These are phyloP conservation scores for Poecile montanus DNA, from an alignment of 2,797 vertebrate species.

Conservation along the genomic window DNA sequence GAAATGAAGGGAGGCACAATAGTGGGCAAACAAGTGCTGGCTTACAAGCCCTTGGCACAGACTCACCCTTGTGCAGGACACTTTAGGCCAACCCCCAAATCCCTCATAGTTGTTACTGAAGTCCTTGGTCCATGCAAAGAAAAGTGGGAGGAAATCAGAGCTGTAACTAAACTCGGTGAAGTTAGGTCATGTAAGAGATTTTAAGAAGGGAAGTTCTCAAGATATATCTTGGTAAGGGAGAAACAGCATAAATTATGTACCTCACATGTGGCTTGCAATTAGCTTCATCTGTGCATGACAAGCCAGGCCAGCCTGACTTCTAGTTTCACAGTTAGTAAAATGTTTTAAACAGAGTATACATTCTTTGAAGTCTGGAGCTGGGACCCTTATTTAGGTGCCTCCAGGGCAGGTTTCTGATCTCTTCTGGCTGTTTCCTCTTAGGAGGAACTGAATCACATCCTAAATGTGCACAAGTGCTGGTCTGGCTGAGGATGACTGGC, in stretches of 20 bases:
- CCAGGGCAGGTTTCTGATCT: not conserved
- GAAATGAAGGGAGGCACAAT: not conserved
- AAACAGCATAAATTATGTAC: not conserved
- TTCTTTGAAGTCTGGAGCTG: not conserved
- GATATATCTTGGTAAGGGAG: not conserved
- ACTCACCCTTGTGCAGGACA: not conserved
- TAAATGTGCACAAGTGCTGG: accelerated
- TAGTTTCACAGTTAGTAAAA: not conserved
- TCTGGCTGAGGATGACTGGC: accelerated
- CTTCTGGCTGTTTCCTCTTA: not conserved
- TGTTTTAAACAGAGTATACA: not conserved
- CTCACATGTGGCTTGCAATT: not conserved
- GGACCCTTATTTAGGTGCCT: not conserved
- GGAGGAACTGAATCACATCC: not conserved
- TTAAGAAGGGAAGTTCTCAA: not conserved
- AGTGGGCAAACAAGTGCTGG: not conserved
- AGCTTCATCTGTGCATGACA: not conserved
- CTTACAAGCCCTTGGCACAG: not conserved
- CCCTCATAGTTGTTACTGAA: not conserved
- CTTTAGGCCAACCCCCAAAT: not conserved
- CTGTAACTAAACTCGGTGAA: not conserved
- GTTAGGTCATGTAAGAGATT: not conserved
- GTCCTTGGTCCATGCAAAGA: not conserved
- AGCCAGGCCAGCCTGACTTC: not conserved
- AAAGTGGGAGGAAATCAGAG: not conserved